Conservation (phyloP, 2,888 invertebrate species). For the Ornithoptera alexandrae region DNA sequence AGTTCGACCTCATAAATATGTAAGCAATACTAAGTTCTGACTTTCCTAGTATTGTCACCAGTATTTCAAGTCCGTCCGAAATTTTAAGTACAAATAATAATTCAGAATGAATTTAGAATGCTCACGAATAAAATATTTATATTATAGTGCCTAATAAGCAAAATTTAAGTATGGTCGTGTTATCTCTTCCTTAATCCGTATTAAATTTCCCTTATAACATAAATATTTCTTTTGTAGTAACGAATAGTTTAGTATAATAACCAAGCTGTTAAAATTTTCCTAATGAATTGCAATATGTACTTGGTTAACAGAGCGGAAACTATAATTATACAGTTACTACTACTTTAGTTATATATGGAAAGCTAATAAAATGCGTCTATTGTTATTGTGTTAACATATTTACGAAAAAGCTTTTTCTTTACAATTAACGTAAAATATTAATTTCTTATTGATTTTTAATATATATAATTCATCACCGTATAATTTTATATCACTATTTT, state of each 20-base stretch:
- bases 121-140: not conserved
- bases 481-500: not conserved
- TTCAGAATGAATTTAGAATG: not conserved
- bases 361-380: constrained; percentile 2
- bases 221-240: not conserved
- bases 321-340: constrained; percentile 18
- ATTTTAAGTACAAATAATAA: constrained; percentile 1
- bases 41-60: constrained; percentile 64
- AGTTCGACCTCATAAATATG: constrained; percentile 67
- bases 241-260: constrained; percentile 6
- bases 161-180: not conserved
- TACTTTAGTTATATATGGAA: constrained; percentile 19
- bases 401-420: no score
- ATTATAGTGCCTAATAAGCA: no score
- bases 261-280: constrained; percentile 16
- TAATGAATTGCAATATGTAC: constrained; percentile 15
- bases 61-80: constrained; percentile 42
- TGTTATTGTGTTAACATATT: not conserved
- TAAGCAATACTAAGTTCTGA: constrained; percentile 54
- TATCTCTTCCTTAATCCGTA: not conserved
- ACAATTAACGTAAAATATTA: no score
- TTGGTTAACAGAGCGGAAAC: constrained; percentile 29
- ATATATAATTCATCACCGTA: no score
- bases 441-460: no score
- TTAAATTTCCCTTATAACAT: not conserved